Base-by-base conservation (phyloP, 37 sponge, comb jelly and placozoan genomes). In the Dysidea cf. avara region DNA sequence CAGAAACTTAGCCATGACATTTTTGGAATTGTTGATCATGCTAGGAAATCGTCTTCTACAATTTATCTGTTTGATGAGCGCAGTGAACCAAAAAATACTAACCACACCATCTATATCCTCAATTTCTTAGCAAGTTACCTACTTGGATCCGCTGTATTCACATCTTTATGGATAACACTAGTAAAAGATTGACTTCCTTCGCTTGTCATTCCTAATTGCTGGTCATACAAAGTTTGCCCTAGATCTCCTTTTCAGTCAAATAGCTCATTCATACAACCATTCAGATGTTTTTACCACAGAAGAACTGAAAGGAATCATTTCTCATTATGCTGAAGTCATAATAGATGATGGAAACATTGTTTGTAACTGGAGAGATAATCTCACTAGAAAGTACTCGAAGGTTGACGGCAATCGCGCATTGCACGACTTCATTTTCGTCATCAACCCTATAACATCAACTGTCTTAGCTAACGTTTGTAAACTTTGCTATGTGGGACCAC, bases 171-270 rank as follows among this genome's bases (percentile, higher is more conserved):
- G 77, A 76, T 40, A 76, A 76, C 64, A 39, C 77, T 37, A 24
- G 55, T 2, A 61, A 31, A n/a, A 74, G 63, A n/a, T 62, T 22
- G 35, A 29, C 40, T 71, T 63, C 38, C 2, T 80, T 51, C 29
- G 66, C 16, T 25, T 64, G 7, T 76, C 77, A 31, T 80, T 80
- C 32, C n/a, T 71, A 28, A 21, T 80, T 32, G 81, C 81, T 14
- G 80, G 81, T 13, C 64, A 80, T 51, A 80, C 81, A 0, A 80
- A 63, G 71, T 68, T 78, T 64, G 14, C 25, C 4, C 77, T 66
- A 9, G 73, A 72, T 56, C 36, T 43, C 22, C 28, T 72, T 2
- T 72, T 72, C 28, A 35, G 43, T 36, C 55, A 29, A 24, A 31
- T 72, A n/a, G 73, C 73, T 24, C 18, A 26, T 7, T 57, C 59